Evolutionary conservation across 2,113 vertebrate species (phyloP).

Genomic region (Tragelaphus imberbis): DNA sequence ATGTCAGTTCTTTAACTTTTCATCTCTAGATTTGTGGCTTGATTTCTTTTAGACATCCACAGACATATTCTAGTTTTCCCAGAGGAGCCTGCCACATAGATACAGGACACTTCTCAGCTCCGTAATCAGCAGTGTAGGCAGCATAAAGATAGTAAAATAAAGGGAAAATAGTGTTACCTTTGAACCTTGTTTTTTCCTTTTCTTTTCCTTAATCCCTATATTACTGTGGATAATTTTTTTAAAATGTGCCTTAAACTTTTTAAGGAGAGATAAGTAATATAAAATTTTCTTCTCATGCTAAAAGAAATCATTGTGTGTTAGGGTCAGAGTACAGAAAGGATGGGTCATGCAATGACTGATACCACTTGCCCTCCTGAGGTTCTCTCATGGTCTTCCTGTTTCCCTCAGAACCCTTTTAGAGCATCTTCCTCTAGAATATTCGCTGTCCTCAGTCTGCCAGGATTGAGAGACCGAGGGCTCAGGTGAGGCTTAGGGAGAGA

Average conservation of each 20-base stretch:
- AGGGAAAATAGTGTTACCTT: not conserved
- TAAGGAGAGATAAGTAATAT: not conserved
- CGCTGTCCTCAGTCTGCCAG: not conserved
- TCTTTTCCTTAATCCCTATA: not conserved
- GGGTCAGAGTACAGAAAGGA: not conserved
- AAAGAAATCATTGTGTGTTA: not conserved
- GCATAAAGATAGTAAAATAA: not conserved
- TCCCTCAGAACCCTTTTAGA: not conserved
- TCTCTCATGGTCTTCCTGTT: not conserved
- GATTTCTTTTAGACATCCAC: not conserved
- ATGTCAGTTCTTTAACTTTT: constrained; percentile 1
- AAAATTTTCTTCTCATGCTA: not conserved
- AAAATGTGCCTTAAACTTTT: not conserved
- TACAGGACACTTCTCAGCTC: not conserved
- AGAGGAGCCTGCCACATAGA: not conserved
- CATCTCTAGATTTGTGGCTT: not conserved
- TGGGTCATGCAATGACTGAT: not conserved
- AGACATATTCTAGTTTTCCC: not conserved
- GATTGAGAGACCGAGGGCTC: not conserved
- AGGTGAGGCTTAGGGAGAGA: not conserved
- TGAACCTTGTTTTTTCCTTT: not conserved
- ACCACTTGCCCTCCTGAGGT: not conserved
- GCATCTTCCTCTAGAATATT: not conserved
- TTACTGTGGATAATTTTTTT: not conserved
- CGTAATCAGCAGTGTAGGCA: not conserved